Base-by-base conservation (phyloP, 2,888 invertebrate species). In the Spilarctia lutea region DNA sequence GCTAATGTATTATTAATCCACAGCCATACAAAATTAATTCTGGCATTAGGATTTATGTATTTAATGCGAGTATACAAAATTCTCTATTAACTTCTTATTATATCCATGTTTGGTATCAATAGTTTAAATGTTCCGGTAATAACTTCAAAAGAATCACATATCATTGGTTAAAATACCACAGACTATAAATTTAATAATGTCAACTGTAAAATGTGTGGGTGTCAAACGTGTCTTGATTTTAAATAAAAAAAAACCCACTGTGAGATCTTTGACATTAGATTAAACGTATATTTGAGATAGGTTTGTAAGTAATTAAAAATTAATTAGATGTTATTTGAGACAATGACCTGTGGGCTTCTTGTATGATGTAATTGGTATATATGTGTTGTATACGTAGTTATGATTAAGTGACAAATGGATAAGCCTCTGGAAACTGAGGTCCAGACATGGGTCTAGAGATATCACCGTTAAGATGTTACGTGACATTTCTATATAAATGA, bases 151-250 rank as follows among this genome's bases (percentile, higher is more conserved):
- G 71, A 65, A 76, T 74, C 67, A 75, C 79, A 73, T 24, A 45
- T 76, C 81, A 84, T 80, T 71, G 20, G 67, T 68, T 20, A 78
- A 79, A 76, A 78, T 72, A 78, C 76, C 71, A 73, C 63, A 71
- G 48, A 52, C 68, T 60, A 71, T 71, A 77, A 76, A 76, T 78
- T 81, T 88, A 87, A 88, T 89, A 83, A 85, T 87, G 87, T 85
- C 86, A 88, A 86, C 86, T 87, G 91, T 90, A 85, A 83, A 85
- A 75, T 82, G 89, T 81, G 89, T 90, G 87, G 91, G 89, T 85
- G 89, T 82, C 75, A 66, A 66, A 27, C 70, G 45, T 73, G 77
- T 75, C 45, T 30, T 42, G 68, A 11, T 2, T 63, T 42, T 42
- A 66, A 67, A 71, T n/a, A 45, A 60, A 68, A 65, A 65, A 79